Conservation (phyloP, 2,113 vertebrate genomes). For the Apodemus sylvaticus region DNA sequence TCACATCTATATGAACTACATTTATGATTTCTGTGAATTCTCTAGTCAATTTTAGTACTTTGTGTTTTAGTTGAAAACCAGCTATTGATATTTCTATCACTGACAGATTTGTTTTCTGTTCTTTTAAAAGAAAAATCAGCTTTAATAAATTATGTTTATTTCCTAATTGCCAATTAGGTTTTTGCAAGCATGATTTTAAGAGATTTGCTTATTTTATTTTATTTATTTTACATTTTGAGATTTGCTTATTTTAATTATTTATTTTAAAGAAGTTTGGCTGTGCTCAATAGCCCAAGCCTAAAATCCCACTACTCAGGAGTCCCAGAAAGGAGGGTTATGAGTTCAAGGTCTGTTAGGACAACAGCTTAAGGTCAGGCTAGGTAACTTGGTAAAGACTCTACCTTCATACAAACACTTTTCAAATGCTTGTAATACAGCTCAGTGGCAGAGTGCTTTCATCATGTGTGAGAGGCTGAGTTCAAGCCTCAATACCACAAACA, state of each 20-base stretch:
- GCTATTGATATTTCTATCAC: neutral
- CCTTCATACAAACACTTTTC: neutral
- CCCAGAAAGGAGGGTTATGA: neutral
- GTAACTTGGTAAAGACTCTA: neutral
- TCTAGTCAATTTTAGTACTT: neutral
- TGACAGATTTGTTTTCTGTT: neutral
- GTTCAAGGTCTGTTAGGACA: neutral
- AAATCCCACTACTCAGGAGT: neutral
- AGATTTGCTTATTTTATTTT: neutral
- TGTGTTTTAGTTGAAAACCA: neutral
- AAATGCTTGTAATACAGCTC: neutral
- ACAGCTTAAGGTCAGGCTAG: neutral
- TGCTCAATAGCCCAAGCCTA: neutral
- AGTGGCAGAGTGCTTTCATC: neutral
- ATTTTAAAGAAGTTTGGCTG: neutral
- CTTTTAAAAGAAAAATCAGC: neutral
- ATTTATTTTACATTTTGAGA: neutral
- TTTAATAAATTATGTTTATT: neutral
- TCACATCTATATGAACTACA: neutral
- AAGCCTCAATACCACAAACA: neutral
- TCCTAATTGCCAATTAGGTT: neutral
- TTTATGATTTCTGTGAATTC: neutral
- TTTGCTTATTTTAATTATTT: neutral
- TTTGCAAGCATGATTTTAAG: neutral
- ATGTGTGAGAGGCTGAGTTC: neutral